Evolutionary conservation across 1,140 invertebrate genomes (phyloP).

Genomic region (Bilobella aurantiaca): DNA sequence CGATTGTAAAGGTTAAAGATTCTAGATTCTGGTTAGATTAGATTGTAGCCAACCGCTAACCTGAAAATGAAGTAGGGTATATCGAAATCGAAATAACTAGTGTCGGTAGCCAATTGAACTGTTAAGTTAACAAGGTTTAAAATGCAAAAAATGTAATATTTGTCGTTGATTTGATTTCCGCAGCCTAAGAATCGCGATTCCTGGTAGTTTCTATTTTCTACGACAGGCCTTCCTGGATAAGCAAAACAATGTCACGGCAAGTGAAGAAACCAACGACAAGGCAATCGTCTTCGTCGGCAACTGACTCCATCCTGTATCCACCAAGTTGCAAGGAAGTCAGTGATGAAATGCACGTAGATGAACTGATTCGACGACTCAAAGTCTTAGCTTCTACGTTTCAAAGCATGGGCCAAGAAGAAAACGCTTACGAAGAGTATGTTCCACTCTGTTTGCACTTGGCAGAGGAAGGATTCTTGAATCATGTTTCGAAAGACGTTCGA

Average conservation of each 20-base stretch:
- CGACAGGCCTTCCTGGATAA: too few relatives aligned
- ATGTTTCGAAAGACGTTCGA: constrained; percentile 84
- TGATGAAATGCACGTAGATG: constrained; percentile 88
- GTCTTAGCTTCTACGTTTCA: constrained; percentile 85
- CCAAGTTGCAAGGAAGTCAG: constrained; percentile 74
- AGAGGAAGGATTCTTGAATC: constrained; percentile 81
- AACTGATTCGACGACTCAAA: constrained; percentile 85
- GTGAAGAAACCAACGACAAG: neutral
- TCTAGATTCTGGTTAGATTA: too few relatives aligned
- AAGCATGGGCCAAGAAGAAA: constrained; percentile 92
- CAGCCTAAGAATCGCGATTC: too few relatives aligned
- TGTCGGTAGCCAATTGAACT: too few relatives aligned
- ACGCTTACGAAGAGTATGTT: constrained; percentile 84
- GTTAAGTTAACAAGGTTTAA: too few relatives aligned
- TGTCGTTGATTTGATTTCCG: too few relatives aligned
- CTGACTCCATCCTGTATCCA: constrained; percentile 61
- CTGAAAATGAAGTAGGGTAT: too few relatives aligned
- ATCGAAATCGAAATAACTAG: too few relatives aligned
- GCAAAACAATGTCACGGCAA: neutral
- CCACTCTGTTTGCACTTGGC: constrained; percentile 86
- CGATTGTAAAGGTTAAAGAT: too few relatives aligned
- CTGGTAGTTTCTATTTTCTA: too few relatives aligned
- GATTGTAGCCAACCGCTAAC: too few relatives aligned
- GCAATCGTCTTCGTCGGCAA: constrained; percentile 6
- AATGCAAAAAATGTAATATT: too few relatives aligned